These are phyloP conservation scores for Leptonema lineaticorne DNA, from an alignment of 1,140 invertebrate species.

Conservation along the genomic window DNA sequence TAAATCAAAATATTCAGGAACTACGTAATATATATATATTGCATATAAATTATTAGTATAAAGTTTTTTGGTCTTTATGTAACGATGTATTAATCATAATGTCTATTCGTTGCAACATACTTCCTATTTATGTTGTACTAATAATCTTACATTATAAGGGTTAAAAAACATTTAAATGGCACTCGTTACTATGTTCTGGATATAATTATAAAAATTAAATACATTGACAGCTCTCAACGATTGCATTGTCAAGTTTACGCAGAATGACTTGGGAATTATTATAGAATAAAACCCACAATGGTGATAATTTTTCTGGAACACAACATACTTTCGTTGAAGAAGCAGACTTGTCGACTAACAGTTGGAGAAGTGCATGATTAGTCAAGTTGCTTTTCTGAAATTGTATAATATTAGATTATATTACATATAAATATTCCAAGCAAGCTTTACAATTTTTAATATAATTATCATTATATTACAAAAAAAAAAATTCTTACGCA, in stretches of 20 bases:
- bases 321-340: slow-evolving; percentile 24
- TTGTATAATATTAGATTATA: background rate
- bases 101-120: background rate
- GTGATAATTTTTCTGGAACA: slow-evolving; percentile 8
- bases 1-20: too few species aligned
- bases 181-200: background rate
- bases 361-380: slow-evolving; percentile 32
- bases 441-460: background rate
- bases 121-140: background rate
- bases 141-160: background rate
- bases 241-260: background rate
- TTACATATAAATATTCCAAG: background rate
- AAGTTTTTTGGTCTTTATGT: background rate
- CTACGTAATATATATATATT: too few species aligned
- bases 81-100: background rate
- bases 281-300: background rate
- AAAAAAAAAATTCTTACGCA: slow-evolving; percentile 3
- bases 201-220: background rate
- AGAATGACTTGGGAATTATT: background rate
- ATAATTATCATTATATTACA: background rate
- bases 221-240: slow-evolving; percentile 14
- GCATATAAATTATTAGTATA: too few species aligned
- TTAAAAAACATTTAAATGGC: slow-evolving; percentile 2
- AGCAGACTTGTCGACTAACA: background rate
- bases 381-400: slow-evolving; percentile 22